These are phyloP conservation scores for Nasonia oneida DNA, from an alignment of 2,888 invertebrate genomes.

Conservation along the genomic window DNA sequence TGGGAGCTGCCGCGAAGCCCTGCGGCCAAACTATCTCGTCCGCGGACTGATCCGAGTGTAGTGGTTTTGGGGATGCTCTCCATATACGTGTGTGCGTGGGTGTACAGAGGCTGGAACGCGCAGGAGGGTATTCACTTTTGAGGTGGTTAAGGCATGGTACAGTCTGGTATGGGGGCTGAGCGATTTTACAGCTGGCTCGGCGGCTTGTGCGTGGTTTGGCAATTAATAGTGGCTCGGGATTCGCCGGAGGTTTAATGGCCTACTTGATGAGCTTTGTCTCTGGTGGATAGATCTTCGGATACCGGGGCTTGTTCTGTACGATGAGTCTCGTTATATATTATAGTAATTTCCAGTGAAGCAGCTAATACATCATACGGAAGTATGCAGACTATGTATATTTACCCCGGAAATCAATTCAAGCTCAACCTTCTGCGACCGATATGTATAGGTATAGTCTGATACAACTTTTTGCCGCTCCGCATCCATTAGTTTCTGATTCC, in stretches of 20 bases:
- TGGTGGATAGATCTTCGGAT: no score
- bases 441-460: background rate
- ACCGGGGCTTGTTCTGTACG: no score
- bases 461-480: background rate
- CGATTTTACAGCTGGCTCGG: background rate
- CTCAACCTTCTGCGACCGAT: background rate
- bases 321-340: no score
- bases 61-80: no score
- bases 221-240: no score
- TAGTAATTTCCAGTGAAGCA: no score
- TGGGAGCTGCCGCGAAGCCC: background rate
- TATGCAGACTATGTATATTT: background rate
- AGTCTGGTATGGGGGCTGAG: background rate
- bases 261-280: no score
- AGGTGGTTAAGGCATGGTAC: background rate
- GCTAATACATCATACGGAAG: background rate
- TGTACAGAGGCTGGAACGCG: no score
- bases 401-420: background rate
- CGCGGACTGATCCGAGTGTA: background rate
- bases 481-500: background rate
- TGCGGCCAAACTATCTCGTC: slow-evolving; percentile 10
- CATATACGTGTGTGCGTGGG: no score
- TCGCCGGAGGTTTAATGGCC: no score
- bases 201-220: background rate
- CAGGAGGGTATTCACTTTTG: background rate